phyloP scores from a whole-genome alignment of 2,797 vertebrate genomes.

The Pseudomugil gertrudae region DNA sequence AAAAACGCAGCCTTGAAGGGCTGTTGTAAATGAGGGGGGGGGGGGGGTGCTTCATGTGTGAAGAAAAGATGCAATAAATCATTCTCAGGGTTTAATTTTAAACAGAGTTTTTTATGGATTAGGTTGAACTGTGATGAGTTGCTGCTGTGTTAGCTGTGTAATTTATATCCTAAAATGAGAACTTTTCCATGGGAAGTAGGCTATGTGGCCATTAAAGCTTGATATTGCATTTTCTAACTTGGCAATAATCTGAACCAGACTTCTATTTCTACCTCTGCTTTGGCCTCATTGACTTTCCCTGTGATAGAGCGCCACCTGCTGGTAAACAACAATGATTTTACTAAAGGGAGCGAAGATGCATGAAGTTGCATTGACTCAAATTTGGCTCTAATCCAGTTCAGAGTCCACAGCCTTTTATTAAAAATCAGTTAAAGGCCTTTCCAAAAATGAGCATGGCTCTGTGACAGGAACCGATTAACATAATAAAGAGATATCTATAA shows the following conservation, averaged over 20 bases:
- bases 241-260: constrained; percentile 45
- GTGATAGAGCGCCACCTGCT: constrained; percentile 69
- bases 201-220: constrained; percentile 12
- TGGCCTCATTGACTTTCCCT: constrained; percentile 17
- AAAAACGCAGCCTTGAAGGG: constrained; percentile 25
- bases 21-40: constrained; percentile 17
- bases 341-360: neutral
- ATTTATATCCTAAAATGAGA: constrained; percentile 29
- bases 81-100: constrained; percentile 32
- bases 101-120: constrained; percentile 16
- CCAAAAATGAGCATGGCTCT: constrained; percentile 22
- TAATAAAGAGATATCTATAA: constrained; percentile 4
- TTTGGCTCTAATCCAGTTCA: constrained; percentile 38
- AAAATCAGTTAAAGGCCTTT: constrained; percentile 26
- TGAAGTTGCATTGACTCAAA: neutral
- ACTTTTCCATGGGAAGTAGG: constrained; percentile 18
- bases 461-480: constrained; percentile 28
- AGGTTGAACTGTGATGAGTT: constrained; percentile 11
- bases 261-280: constrained; percentile 7
- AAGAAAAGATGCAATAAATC: constrained; percentile 24
- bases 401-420: constrained; percentile 12
- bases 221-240: constrained; percentile 37
- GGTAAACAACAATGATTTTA: constrained; percentile 19
- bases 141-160: constrained; percentile 8
- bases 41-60: constrained; percentile 4